Evolutionary conservation across 2,888 invertebrate genomes (phyloP).

Genomic region (Selenia dentaria): DNA sequence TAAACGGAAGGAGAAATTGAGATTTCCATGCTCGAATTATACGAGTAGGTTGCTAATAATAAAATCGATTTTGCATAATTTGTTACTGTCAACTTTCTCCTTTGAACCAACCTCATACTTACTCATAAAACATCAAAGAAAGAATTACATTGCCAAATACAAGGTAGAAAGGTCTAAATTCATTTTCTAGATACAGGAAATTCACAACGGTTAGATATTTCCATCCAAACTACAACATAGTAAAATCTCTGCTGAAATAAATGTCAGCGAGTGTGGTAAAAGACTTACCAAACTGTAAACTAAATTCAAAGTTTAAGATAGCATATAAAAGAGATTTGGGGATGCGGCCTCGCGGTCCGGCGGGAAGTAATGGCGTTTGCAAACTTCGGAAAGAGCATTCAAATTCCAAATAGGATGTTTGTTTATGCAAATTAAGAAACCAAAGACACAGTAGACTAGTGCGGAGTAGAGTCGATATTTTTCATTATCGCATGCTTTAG

Average conservation of each 20-base stretch:
- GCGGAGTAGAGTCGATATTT: background rate
- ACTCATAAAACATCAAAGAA: too few species aligned
- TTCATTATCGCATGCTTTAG: too few species aligned
- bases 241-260: slow-evolving; percentile 14
- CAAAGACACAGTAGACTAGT: background rate
- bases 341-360: slow-evolving; percentile 31
- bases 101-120: too few species aligned
- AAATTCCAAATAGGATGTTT: slow-evolving; percentile 44
- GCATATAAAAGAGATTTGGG: slow-evolving; percentile 41
- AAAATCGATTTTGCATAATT: too few species aligned
- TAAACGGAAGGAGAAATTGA: slow-evolving; percentile 37
- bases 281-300: slow-evolving; percentile 31
- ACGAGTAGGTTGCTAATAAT: too few species aligned
- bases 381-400: slow-evolving; percentile 35
- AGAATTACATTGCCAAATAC: too few species aligned
- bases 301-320: slow-evolving; percentile 39
- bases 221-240: slow-evolving; percentile 13
- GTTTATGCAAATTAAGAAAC: slow-evolving; percentile 27
- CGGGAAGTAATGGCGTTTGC: slow-evolving; percentile 25
- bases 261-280: slow-evolving; percentile 18
- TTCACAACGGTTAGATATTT: slow-evolving; percentile 1
- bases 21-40: slow-evolving; percentile 11
- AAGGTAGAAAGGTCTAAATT: background rate
- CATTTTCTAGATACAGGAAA: background rate
- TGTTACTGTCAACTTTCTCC: too few species aligned